Conservation (phyloP, 2,888 invertebrate genomes). For the Pycnomerus fuliginosus region DNA sequence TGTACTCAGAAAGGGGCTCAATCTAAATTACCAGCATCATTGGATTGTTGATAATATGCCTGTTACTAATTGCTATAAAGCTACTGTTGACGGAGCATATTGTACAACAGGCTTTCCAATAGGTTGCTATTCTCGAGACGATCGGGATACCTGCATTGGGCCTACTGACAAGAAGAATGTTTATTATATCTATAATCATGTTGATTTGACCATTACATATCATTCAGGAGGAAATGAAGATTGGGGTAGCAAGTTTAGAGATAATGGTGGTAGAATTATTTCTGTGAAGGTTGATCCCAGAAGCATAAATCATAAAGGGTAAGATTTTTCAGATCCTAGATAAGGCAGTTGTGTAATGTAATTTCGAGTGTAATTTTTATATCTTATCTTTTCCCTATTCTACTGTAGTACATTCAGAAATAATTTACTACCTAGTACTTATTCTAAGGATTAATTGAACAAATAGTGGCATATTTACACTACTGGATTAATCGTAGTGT, state of each 20-base stretch:
- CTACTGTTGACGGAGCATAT: slow-evolving; percentile 71
- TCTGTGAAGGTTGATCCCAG: slow-evolving; percentile 65
- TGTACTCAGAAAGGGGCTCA: slow-evolving; percentile 83
- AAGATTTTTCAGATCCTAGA: too few relatives aligned
- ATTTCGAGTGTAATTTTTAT: too few relatives aligned
- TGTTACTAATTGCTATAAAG: slow-evolving; percentile 84
- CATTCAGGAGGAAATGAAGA: slow-evolving; percentile 87
- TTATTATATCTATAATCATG: slow-evolving; percentile 95
- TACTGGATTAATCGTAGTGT: too few relatives aligned
- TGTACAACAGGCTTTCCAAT: slow-evolving; percentile 97
- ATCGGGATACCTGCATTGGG: slow-evolving; percentile 39
- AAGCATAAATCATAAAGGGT: slow-evolving; percentile 47
- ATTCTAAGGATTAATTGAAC: too few relatives aligned
- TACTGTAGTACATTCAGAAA: too few relatives aligned
- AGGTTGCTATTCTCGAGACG: slow-evolving; percentile 68
- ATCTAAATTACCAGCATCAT: slow-evolving; percentile 96
- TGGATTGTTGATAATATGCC: slow-evolving; percentile 99
- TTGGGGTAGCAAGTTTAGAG: slow-evolving; percentile 77
- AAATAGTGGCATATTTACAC: too few relatives aligned
- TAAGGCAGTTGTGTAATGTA: too few relatives aligned
- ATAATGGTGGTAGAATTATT: slow-evolving; percentile 85
- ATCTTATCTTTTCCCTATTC: too few relatives aligned
- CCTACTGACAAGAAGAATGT: slow-evolving; percentile 59
- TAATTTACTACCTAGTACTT: too few relatives aligned
- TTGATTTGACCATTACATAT: slow-evolving; percentile 90